Conservation (phyloP, 2,113 vertebrate genomes). For the Sapajus apella region DNA sequence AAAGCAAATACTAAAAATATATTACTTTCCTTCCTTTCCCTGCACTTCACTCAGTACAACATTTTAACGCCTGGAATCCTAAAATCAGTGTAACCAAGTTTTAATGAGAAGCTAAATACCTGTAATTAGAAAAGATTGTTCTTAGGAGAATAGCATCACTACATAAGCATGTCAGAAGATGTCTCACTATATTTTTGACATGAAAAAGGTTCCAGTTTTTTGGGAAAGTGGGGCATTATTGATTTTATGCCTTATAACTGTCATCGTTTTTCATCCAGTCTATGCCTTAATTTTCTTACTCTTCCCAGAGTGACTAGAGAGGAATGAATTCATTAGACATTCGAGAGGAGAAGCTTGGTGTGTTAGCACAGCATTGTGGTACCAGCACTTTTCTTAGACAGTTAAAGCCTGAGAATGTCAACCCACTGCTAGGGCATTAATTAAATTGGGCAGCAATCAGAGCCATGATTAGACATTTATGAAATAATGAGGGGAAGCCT, state of each 20-base stretch:
- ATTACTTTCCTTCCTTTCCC: neutral
- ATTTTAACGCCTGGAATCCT: neutral
- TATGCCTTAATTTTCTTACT: neutral
- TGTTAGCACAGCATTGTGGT: neutral
- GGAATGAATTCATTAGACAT: neutral
- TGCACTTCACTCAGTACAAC: neutral
- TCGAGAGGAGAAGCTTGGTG: neutral
- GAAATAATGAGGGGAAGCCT: neutral
- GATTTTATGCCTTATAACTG: neutral
- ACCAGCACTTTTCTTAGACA: neutral
- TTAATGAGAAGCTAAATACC: neutral
- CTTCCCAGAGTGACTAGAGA: neutral
- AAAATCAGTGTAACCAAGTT: neutral
- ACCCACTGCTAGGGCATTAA: neutral
- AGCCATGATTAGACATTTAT: neutral
- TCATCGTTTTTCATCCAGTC: neutral
- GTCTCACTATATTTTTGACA: neutral
- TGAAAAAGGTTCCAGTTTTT: neutral
- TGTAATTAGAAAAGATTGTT: slow-evolving; percentile 6
- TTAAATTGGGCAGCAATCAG: neutral
- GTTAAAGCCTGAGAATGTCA: neutral
- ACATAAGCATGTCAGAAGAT: neutral
- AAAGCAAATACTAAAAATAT: slow-evolving; percentile 4
- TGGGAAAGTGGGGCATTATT: slow-evolving; percentile 2
- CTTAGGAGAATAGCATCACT: neutral